Conservation (phyloP, 2,888 invertebrate genomes). For the Aphidius colemani region DNA sequence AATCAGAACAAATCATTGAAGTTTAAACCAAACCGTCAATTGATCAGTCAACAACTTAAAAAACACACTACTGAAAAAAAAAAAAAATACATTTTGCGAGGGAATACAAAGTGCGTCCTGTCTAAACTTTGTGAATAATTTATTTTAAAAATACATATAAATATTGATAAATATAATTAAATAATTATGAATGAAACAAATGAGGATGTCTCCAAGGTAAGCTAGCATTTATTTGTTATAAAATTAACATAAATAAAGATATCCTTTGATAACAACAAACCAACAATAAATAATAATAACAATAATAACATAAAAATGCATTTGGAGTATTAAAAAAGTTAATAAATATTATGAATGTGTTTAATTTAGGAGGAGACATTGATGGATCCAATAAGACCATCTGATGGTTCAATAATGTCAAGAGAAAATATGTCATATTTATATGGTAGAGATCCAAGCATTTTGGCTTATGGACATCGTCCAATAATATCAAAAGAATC, state of each 20-base stretch:
- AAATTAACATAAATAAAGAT: too few species aligned
- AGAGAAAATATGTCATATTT: slow-evolving; percentile 49
- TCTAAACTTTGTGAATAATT: too few species aligned
- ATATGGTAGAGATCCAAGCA: slow-evolving; percentile 54
- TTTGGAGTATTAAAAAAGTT: background rate
- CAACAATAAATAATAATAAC: background rate
- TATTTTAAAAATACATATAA: too few species aligned
- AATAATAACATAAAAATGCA: background rate
- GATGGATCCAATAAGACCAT: slow-evolving; percentile 41
- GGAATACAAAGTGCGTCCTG: too few species aligned
- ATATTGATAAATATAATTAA: too few species aligned
- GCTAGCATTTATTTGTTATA: background rate
- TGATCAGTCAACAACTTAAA: too few species aligned
- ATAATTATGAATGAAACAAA: background rate
- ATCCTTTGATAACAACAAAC: too few species aligned
- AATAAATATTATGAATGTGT: background rate
- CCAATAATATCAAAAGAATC: slow-evolving; percentile 37
- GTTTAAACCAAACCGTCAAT: too few species aligned
- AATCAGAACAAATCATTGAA: too few species aligned
- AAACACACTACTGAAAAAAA: too few species aligned
- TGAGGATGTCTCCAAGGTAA: slow-evolving; percentile 1
- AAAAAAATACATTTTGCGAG: too few species aligned
- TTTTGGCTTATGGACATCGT: slow-evolving; percentile 49
- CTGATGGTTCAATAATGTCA: slow-evolving; percentile 15
- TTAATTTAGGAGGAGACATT: slow-evolving; percentile 42